These are phyloP conservation scores for Agelaius tricolor DNA, from an alignment of 2,113 vertebrate species.

Conservation along the genomic window DNA sequence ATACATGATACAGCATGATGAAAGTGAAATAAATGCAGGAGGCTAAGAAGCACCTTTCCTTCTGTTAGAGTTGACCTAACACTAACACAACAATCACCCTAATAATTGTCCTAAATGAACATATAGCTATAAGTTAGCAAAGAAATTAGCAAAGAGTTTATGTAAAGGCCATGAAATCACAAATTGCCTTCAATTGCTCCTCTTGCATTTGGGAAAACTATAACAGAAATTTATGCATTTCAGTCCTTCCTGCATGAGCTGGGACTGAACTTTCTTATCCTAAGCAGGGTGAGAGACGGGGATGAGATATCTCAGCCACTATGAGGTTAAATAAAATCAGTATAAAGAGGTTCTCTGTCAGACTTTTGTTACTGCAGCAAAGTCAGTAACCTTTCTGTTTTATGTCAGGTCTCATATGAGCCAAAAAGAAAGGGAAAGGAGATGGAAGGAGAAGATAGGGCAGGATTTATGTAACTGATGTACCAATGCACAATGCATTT, in stretches of 20 bases:
- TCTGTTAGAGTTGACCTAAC: background rate
- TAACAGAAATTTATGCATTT: background rate
- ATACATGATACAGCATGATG: background rate
- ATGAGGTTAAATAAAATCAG: background rate
- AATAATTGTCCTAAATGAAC: background rate
- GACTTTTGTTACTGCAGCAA: background rate
- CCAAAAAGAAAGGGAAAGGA: background rate
- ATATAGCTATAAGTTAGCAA: background rate
- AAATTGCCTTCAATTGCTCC: background rate
- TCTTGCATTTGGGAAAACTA: background rate
- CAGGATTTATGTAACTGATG: background rate
- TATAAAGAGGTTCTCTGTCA: background rate
- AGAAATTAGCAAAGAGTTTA: background rate
- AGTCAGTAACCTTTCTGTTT: background rate
- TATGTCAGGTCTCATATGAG: background rate
- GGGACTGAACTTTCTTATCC: background rate
- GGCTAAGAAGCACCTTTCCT: background rate
- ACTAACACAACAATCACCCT: too few species aligned
- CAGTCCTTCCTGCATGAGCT: background rate
- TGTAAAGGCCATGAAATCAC: background rate
- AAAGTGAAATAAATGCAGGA: background rate
- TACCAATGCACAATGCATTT: background rate
- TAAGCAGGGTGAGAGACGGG: background rate
- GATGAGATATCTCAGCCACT: background rate
- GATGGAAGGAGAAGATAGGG: background rate